Evolutionary conservation across 2,113 vertebrate species (phyloP).

Genomic region (Agapornis roseicollis): DNA sequence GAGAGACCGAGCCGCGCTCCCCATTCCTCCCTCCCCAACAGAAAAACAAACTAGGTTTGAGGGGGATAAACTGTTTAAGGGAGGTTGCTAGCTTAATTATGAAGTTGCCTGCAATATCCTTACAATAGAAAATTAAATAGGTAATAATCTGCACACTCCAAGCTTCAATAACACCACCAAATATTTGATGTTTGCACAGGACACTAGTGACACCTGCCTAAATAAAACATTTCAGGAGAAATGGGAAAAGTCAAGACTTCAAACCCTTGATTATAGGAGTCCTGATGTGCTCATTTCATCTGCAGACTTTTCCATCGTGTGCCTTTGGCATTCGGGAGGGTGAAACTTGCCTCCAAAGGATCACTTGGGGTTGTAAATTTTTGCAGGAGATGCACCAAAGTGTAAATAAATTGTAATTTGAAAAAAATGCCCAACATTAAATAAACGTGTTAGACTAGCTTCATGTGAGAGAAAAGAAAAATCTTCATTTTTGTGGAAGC

Average conservation of each 20-base stretch:
- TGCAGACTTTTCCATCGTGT: not conserved
- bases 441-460: not conserved
- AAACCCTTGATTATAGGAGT: not conserved
- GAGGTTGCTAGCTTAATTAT: not conserved
- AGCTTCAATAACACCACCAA: not conserved
- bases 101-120: not conserved
- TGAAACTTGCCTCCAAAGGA: not conserved
- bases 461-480: not conserved
- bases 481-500: not conserved
- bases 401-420: not conserved
- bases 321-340: not conserved
- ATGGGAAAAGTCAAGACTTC: not conserved
- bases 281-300: not conserved
- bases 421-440: not conserved
- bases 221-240: not conserved
- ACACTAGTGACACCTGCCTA: slow-evolving; percentile 18
- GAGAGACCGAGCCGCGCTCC: not conserved
- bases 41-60: not conserved
- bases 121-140: not conserved
- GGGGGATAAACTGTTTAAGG: not conserved
- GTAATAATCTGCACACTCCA: not conserved
- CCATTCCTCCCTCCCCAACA: not conserved
- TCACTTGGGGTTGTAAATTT: not conserved
- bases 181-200: not conserved
- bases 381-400: not conserved